Evolutionary conservation across 2,113 vertebrate species (phyloP).

Genomic region (Grantiella picta): DNA sequence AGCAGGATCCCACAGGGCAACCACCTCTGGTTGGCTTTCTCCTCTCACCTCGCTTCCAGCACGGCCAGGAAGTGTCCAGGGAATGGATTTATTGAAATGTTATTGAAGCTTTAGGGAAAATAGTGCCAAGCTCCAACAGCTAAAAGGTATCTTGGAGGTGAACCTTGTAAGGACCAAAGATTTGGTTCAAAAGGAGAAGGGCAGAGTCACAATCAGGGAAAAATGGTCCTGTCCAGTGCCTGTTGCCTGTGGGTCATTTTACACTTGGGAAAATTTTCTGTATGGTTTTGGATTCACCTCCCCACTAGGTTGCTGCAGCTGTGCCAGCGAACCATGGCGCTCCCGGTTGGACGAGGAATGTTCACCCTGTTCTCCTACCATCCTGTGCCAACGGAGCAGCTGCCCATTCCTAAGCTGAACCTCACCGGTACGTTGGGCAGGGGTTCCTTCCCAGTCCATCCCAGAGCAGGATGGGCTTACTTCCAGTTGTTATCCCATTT

Average conservation of each 20-base stretch:
- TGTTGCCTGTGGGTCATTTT: background rate
- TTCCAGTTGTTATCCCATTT: rapidly evolving
- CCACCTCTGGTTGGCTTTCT: background rate
- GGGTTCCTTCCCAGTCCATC: background rate
- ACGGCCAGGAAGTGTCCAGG: rapidly evolving
- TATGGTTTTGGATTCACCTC: background rate
- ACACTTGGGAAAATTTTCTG: background rate
- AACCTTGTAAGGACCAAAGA: background rate
- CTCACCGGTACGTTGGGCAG: constrained; percentile 82
- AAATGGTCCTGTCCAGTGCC: background rate
- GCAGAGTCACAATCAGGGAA: too few relatives aligned
- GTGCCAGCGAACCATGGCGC: constrained; percentile 95
- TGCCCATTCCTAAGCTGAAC: constrained; percentile 94
- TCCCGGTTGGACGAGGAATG: constrained; percentile 94
- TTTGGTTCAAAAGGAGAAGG: background rate
- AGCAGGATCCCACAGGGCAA: background rate
- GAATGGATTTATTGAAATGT: background rate
- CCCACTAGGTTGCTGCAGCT: constrained; percentile 85
- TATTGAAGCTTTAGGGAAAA: background rate
- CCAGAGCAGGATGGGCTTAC: background rate
- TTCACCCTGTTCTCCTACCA: constrained; percentile 97
- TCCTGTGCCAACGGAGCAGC: constrained; percentile 91
- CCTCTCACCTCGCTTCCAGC: background rate
- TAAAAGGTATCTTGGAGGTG: background rate
- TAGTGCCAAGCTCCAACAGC: background rate